Percentiles rank a stretch among this genome's conserved stretches.
phyloP scores from a whole-genome alignment of 2,113 vertebrate species.

The Gasterosteus aculeatus region DNA sequence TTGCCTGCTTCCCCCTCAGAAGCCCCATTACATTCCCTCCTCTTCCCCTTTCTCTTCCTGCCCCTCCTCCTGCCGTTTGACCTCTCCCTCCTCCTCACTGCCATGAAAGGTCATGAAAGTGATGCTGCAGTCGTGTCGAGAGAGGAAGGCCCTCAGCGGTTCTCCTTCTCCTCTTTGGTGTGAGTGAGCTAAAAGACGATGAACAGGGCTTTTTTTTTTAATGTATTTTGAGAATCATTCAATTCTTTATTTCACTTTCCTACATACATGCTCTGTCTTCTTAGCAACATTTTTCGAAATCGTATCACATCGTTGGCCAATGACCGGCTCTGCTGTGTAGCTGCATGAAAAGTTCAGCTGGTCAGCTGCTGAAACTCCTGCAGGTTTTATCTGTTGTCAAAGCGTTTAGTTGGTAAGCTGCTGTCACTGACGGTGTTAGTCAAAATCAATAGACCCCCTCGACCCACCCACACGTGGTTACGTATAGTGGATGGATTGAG shows the following conservation, averaged over 20 bases:
- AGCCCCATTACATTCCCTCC: slow-evolving; percentile 14
- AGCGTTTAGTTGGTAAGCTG: too few species aligned
- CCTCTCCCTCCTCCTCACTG: slow-evolving; percentile 34
- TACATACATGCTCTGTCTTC: background rate
- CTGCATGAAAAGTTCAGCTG: too few species aligned
- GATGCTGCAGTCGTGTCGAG: slow-evolving; percentile 33
- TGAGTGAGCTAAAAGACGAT: background rate
- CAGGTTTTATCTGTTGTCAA: too few species aligned
- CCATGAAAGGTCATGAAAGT: slow-evolving; percentile 50
- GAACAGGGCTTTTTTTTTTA: background rate
- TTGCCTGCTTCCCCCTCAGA: slow-evolving; percentile 53
- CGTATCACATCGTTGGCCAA: too few species aligned
- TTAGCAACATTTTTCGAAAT: background rate
- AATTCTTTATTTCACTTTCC: background rate
- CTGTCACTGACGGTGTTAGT: too few species aligned
- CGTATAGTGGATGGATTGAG: background rate
- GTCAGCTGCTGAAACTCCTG: too few species aligned
- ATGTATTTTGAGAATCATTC: background rate
- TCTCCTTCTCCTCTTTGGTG: background rate
- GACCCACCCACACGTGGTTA: too few species aligned
- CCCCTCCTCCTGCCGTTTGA: slow-evolving; percentile 24
- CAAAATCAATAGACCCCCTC: too few species aligned
- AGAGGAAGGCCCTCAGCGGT: background rate
- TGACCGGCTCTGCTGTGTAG: too few species aligned
- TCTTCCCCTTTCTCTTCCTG: slow-evolving; percentile 20